A percentile compares a stretch with the other conserved stretches of the same genome.
phyloP scores from a whole-genome alignment of 2,888 invertebrate species.

The Drosophila greeni region DNA sequence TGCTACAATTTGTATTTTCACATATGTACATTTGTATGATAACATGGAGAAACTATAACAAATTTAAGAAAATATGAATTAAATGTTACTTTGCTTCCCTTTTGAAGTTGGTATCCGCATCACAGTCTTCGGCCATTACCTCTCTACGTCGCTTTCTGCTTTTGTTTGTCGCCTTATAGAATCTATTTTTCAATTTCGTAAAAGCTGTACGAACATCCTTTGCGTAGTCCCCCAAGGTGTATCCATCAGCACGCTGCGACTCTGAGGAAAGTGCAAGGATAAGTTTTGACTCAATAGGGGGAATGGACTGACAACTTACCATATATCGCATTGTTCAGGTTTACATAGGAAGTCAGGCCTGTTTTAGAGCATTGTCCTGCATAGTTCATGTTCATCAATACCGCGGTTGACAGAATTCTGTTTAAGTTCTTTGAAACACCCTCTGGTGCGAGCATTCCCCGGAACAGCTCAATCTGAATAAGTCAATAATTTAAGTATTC shows the following conservation, averaged over 20 bases:
- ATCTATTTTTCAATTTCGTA: slow-evolving; percentile 1
- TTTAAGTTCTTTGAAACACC: slow-evolving; percentile 1
- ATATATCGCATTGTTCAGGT: slow-evolving; percentile 1
- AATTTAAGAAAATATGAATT: neutral
- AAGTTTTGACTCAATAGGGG: neutral
- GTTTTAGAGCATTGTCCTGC: neutral
- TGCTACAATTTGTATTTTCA: slow-evolving; percentile 3
- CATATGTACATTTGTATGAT: neutral
- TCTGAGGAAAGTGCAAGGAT: neutral
- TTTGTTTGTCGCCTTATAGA: neutral
- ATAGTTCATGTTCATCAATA: slow-evolving; percentile 10
- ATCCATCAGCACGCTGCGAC: slow-evolving; percentile 4
- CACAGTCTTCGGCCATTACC: slow-evolving; percentile 2
- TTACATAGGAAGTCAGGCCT: neutral
- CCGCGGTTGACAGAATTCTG: neutral
- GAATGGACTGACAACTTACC: neutral
- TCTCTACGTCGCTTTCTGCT: neutral
- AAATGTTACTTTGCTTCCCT: neutral
- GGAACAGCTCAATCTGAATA: slow-evolving; percentile 3
- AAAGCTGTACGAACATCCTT: slow-evolving; percentile 6
- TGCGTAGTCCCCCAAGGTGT: slow-evolving; percentile 1
- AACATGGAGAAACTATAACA: neutral
- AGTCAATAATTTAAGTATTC: neutral
- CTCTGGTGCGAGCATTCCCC: slow-evolving; percentile 1
- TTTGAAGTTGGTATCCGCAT: neutral